These are phyloP conservation scores for Palythoa caribaeorum DNA, from an alignment of 92 coral and sea anemone species.

Conservation along the genomic window DNA sequence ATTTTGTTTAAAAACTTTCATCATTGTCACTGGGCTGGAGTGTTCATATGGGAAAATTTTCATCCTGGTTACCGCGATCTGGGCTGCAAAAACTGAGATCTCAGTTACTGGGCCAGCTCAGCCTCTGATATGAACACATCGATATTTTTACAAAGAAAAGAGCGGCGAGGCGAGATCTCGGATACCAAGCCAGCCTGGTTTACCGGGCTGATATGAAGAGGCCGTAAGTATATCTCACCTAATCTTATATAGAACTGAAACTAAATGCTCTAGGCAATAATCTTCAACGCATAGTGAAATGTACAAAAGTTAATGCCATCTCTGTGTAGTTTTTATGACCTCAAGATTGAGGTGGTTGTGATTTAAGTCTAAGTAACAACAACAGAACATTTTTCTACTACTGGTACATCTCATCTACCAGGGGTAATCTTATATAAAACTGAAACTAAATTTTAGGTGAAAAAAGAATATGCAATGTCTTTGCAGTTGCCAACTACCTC, in stretches of 20 bases:
- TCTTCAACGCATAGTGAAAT: neutral
- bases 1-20: conserved; percentile 7
- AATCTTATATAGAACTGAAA: conserved; percentile 29
- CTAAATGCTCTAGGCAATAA: conserved; percentile 9
- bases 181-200: neutral
- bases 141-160: neutral
- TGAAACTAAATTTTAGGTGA: conserved; percentile 18
- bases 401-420: conserved; percentile 34
- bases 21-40: conserved; percentile 16
- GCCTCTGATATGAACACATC: conserved; percentile 7
- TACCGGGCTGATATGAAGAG: neutral
- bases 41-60: conserved; percentile 12
- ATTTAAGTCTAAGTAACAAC: conserved; percentile 50
- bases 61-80: conserved; percentile 7
- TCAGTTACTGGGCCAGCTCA: conserved; percentile 11
- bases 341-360: conserved; percentile 48
- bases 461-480: conserved; percentile 14
- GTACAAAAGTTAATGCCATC: conserved; percentile 30
- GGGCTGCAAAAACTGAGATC: neutral
- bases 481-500: conserved; percentile 24
- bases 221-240: conserved; percentile 12
- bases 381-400: conserved; percentile 58
- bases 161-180: neutral
- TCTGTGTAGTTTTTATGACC: conserved; percentile 39
- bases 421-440: conserved; percentile 34